phyloP scores from a whole-genome alignment of 2,113 vertebrate species.

The Corapipo altera region DNA sequence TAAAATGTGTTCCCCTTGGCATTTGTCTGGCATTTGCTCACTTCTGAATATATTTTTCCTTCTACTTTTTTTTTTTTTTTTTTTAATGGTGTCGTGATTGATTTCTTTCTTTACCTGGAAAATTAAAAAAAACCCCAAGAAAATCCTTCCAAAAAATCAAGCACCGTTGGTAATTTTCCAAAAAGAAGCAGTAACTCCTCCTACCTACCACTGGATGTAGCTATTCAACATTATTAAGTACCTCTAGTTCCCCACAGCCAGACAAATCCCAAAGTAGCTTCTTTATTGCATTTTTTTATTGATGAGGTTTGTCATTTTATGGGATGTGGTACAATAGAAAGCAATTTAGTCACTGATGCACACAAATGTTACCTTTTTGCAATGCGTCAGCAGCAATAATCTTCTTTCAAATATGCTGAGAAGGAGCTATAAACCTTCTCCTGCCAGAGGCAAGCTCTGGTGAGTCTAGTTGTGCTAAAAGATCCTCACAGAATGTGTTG shows the following conservation, averaged over 20 bases:
- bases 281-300: conserved; percentile 53
- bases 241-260: conserved; percentile 13
- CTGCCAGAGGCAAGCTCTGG: conserved; percentile 46
- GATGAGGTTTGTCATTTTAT: conserved; percentile 64
- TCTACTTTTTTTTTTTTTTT: neutral
- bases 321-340: conserved; percentile 50
- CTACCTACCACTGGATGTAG: neutral
- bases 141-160: neutral
- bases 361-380: conserved; percentile 63
- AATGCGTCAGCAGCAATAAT: conserved; percentile 57
- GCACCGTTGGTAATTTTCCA: neutral
- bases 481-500: neutral
- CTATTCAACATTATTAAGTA: conserved; percentile 16
- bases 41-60: neutral
- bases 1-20: neutral
- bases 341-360: conserved; percentile 65
- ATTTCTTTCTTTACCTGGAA: neutral
- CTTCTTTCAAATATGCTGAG: conserved; percentile 42
- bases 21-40: neutral
- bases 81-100: neutral
- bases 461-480: neutral
- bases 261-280: conserved; percentile 25
- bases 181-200: conserved; percentile 2
- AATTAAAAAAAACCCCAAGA: neutral
- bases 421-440: conserved; percentile 50